These are phyloP conservation scores for Drosophila seguyi DNA, from an alignment of 1,140 invertebrate genomes.

Conservation along the genomic window DNA sequence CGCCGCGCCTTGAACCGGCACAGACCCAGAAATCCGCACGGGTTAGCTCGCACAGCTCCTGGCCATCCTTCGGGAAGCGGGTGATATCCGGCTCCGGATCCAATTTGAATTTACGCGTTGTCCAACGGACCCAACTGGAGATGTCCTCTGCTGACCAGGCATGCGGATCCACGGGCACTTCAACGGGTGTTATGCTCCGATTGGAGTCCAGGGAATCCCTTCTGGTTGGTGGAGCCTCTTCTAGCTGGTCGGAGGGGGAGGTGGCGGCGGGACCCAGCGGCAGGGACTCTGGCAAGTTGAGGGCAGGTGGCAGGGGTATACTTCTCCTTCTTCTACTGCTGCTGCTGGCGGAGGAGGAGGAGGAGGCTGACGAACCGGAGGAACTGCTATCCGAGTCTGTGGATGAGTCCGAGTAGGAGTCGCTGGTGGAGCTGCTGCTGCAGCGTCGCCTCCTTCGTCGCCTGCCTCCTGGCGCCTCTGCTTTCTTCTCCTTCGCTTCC, in stretches of 20 bases:
- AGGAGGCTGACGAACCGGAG: not conserved
- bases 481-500: constrained; percentile 56
- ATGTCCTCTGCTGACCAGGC: constrained; percentile 88
- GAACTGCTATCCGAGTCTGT: constrained; percentile 15
- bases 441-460: constrained; percentile 30
- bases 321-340: constrained; percentile 4
- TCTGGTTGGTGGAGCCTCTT: constrained; percentile 15
- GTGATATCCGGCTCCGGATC: constrained; percentile 86
- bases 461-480: not conserved
- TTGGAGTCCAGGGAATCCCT: constrained; percentile 25
- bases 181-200: constrained; percentile 49
- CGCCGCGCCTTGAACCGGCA: constrained; percentile 84
- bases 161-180: constrained; percentile 87
- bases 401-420: constrained; percentile 24
- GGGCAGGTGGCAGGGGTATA: constrained; percentile 15
- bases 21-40: constrained; percentile 86
- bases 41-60: constrained; percentile 87
- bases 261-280: not conserved
- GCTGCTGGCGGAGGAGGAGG: constrained; percentile 5
- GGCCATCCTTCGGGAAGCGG: constrained; percentile 87
- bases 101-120: constrained; percentile 87
- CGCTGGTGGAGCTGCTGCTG: constrained; percentile 52
- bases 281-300: constrained; percentile 5
- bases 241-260: constrained; percentile 2
- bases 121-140: constrained; percentile 89